Evolutionary conservation across 2,797 vertebrate species (phyloP).

Genomic region (Hydrolagus colliei): DNA sequence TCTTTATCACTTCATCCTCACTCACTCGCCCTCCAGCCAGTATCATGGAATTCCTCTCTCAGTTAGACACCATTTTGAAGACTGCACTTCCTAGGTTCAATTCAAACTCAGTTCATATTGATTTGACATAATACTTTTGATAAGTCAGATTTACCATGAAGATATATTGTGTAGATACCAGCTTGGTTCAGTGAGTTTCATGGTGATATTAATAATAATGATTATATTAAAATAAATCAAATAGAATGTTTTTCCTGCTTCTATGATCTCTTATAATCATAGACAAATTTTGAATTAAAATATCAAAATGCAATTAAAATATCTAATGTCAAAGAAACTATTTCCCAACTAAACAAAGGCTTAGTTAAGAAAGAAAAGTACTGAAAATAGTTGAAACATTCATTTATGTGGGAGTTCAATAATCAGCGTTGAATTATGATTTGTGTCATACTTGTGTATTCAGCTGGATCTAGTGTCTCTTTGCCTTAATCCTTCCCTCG

Average conservation of each 20-base stretch:
- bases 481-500: neutral
- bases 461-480: neutral
- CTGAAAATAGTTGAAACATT: too few relatives aligned
- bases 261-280: neutral
- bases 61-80: neutral
- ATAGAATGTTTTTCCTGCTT: neutral
- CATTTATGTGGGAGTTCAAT: neutral
- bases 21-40: neutral
- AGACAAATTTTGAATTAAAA: neutral
- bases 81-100: neutral
- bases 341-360: neutral
- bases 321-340: neutral
- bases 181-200: too few relatives aligned
- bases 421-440: neutral
- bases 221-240: neutral
- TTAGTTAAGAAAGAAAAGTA: neutral
- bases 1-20: neutral
- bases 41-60: neutral
- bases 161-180: neutral
- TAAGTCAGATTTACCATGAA: neutral
- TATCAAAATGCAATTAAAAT: neutral
- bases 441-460: neutral
- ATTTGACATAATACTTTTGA: neutral
- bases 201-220: neutral
- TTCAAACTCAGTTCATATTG: too few relatives aligned